phyloP scores from a whole-genome alignment of 2,888 invertebrate genomes.

The Eudasyphora cyanicolor region DNA sequence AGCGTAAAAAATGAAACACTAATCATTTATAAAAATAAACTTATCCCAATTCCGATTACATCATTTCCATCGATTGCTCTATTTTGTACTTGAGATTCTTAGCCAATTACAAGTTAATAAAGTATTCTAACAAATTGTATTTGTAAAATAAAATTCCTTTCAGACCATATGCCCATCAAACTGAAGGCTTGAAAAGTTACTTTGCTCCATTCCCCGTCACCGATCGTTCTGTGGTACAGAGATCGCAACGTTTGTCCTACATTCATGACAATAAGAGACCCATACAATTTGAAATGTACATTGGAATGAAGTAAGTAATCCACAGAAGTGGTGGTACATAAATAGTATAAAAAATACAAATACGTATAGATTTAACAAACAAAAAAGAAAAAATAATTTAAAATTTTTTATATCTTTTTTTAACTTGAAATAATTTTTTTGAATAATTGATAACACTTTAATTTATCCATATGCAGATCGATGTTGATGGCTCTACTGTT shows the following conservation, averaged over 20 bases:
- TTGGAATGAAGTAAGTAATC: slow-evolving; percentile 79
- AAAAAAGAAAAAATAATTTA: no score
- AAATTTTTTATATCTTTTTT: no score
- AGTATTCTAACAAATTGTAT: not conserved
- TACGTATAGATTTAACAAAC: not conserved
- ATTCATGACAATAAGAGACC: slow-evolving; percentile 85
- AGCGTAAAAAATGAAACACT: no score
- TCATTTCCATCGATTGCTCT: not conserved
- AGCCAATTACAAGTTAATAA: not conserved
- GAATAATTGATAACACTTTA: no score
- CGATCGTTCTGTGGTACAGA: slow-evolving; percentile 87
- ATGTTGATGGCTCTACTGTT: slow-evolving; percentile 81
- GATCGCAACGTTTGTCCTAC: slow-evolving; percentile 88
- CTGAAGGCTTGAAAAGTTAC: slow-evolving; percentile 37
- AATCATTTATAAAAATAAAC: no score
- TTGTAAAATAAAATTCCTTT: no score
- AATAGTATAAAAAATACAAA: not conserved
- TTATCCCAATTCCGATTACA: no score
- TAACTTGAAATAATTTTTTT: no score
- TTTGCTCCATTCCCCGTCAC: slow-evolving; percentile 87
- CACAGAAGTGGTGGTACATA: no score
- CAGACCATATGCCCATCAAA: slow-evolving; percentile 45
- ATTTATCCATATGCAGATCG: slow-evolving; percentile 48
- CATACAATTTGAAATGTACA: slow-evolving; percentile 87
- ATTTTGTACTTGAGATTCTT: not conserved